Evolutionary conservation across 2,888 invertebrate genomes (phyloP).

Genomic region (Eilema griseolum): DNA sequence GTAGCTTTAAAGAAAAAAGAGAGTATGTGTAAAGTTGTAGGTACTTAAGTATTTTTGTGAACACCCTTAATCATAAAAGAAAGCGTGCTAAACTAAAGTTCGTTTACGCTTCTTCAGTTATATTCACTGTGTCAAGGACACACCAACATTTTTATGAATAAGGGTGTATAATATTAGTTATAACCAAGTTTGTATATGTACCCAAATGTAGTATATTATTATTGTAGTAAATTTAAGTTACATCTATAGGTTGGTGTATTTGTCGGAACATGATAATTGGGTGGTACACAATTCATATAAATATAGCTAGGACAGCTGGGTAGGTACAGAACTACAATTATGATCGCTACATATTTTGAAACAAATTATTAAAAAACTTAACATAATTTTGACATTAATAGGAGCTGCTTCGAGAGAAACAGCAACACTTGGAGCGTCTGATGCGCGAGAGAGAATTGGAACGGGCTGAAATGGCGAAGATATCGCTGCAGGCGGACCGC

Average conservation of each 20-base stretch:
- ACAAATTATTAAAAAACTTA: background rate
- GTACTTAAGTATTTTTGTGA: background rate
- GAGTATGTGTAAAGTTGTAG: background rate
- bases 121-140: background rate
- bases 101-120: background rate
- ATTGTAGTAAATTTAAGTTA: background rate
- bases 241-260: conserved; percentile 16
- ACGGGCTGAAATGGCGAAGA: conserved; percentile 94
- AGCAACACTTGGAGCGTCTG: conserved; percentile 96
- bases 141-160: background rate
- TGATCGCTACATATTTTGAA: background rate
- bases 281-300: background rate
- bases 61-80: background rate
- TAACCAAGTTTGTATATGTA: background rate
- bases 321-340: background rate
- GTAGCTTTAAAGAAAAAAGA: background rate
- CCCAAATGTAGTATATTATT: background rate
- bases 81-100: background rate
- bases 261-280: conserved; percentile 36
- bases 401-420: conserved; percentile 97
- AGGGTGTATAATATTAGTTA: background rate
- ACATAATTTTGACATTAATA: conserved; percentile 64
- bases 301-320: background rate
- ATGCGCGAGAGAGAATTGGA: conserved; percentile 97
- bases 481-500: conserved; percentile 93